A percentile compares a stretch with the other conserved stretches of the same genome.
Conservation (phyloP, 2,113 vertebrate genomes). For the Cheirogaleus medius region DNA sequence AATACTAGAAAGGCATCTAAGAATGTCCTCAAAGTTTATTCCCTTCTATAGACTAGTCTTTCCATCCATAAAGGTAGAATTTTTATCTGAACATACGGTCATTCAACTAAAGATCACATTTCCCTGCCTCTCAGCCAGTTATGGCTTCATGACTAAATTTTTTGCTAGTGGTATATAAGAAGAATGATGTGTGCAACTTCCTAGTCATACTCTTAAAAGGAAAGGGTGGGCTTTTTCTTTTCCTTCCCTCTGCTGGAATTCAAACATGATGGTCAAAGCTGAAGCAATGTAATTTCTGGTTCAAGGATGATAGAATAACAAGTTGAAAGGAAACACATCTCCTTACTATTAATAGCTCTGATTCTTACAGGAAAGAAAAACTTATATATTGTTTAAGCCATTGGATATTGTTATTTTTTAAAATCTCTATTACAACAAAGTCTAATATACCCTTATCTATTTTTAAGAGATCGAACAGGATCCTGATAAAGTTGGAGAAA, state of each 20-base stretch:
- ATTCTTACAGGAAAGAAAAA: neutral
- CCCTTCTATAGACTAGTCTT: too few species aligned
- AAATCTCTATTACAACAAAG: too few species aligned
- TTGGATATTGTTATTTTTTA: neutral
- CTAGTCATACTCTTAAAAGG: neutral
- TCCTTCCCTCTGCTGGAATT: neutral
- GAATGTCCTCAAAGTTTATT: neutral
- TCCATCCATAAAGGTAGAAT: neutral
- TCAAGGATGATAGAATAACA: neutral
- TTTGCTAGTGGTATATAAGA: neutral
- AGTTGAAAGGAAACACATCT: neutral
- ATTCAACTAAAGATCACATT: neutral
- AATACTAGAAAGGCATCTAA: neutral
- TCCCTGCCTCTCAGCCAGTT: neutral
- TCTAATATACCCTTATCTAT: neutral
- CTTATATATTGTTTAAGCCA: neutral
- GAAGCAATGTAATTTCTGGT: neutral
- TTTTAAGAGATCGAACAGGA: neutral
- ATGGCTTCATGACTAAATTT: neutral
- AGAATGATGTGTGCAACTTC: neutral
- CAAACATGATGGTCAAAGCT: neutral
- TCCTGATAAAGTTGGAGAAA: neutral
- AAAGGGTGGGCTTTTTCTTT: neutral
- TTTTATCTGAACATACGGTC: neutral
- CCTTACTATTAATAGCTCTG: neutral